Base-by-base conservation (phyloP, 2,113 vertebrate genomes). In the Rhinoptilus africanus region DNA sequence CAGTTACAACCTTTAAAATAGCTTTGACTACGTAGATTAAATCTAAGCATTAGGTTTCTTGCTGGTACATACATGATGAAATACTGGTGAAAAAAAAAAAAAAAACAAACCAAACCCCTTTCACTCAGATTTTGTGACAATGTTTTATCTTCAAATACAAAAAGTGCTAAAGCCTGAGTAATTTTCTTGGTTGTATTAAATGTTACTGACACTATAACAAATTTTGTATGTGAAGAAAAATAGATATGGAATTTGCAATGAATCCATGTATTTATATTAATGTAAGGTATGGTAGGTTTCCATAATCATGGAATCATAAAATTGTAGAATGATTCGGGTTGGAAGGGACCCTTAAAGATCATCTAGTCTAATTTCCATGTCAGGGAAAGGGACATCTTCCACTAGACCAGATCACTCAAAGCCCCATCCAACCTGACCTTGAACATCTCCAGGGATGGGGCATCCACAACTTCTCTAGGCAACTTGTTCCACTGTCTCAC, bases 31-130 rank as follows among this genome's bases (percentile, higher is more conserved):
- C 11, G 10, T 11, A 66, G 27, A 57, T 34, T 54, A 39, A 43
- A 35, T 85, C 26, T 34, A 81, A 69, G 1, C 3, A 57, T 57
- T 53, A 67, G 1, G 6, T 81, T 62, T 73, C 19, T 66, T 43
- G 59, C 5, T 86, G 0, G 0, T 43, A 28, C 3, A 27, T 56
- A 66, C 3, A 60, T 16, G 3, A 22, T 9, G 2, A 37, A n/a
- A 14, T 50, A 76, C 4, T 48, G n/a, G n/a, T n/a, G n/a, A n/a
- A n/a, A n/a, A 81, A 5, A 28, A 87, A 64, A 75, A n/a, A 50
- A 53, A 39, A 39, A 39, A 39, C 39, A 39, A 51, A 32, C 28
- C n/a, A 59, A 57, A 8, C 0, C 15, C 0, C 15, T 32, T 20
- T 50, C 7, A 39, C 14, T 69, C 14, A 34, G 13, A 78, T 77